Evolutionary conservation across 53 echinoderm and acorn worm species (phyloP), one percentile per base, ranked within the genome.

Genomic region (Paelopatides confundens): DNA sequence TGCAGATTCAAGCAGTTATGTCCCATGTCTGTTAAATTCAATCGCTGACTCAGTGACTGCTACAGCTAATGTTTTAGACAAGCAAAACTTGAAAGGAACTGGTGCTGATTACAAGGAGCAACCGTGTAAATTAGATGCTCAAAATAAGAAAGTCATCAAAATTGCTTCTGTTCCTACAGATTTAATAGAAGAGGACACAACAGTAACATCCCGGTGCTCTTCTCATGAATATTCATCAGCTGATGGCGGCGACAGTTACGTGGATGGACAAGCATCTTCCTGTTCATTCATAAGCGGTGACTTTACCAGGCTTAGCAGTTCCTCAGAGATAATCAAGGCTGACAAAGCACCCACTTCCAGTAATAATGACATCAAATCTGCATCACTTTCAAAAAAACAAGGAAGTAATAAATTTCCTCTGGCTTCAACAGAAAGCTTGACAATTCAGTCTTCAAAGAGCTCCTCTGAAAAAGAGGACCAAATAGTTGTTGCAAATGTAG

Each of bases 161-260:
- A 28, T 39, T n/a, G 3, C 40, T 74, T 51, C 49, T 21, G 48
- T 28, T 17, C 53, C 79, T 15, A n/a, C 43, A 0, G 79, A 52
- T 51, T 29, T 47, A 18, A 50, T 24, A 4, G 53, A 50, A 31
- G 51, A 79, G 21, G 79, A 11, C 7, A 26, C 31, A 32, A 50
- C 50, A 49, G 68, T 34, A 35, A 31, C 14, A 8, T 77, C 51
- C 13, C 77, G 53, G 7, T 36, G 35, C 6, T 63, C 82, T 63
- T 63, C 84, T 40, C 64, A 83, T 83, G 84, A 65, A 83, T 83
- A 65, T 83, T 83, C 65, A 83, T 65, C 63, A 46, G 84, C 63
- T 13, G 53, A 81, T 53, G 81, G 53, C 21, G 47, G 37, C 64
- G 63, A 46, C 65, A 83, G 65, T 63, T 36, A 13, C 62, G 31